Conservation (phyloP, 2,113 vertebrate species). For the Herpetotheres cachinnans region DNA sequence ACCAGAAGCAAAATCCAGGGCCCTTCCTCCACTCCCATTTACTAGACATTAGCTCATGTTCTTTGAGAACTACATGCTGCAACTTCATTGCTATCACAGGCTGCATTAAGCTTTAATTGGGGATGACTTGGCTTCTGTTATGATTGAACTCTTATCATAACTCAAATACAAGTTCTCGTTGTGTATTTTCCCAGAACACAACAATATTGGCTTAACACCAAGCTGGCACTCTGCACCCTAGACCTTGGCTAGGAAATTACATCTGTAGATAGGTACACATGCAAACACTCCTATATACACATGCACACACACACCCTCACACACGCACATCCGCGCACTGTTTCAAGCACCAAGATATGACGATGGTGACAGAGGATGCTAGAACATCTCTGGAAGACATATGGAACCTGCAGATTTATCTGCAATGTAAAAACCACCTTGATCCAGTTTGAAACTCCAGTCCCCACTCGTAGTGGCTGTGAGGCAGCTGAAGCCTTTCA, state of each 20-base stretch:
- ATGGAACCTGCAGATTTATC: not conserved
- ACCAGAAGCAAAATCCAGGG: not conserved
- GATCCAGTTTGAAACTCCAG: not conserved
- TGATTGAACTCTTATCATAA: slow-evolving; percentile 13
- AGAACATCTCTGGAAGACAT: not conserved
- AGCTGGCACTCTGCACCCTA: not conserved
- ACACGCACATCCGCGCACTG: rapidly evolving
- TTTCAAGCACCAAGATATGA: not conserved
- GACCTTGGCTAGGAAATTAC: not conserved
- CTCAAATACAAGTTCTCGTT: not conserved
- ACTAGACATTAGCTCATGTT: slow-evolving; percentile 46
- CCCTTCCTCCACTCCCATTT: not conserved
- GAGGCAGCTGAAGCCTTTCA: not conserved
- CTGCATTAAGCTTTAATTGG: not conserved
- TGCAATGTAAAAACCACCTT: not conserved
- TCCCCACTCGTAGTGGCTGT: not conserved
- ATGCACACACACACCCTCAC: not conserved
- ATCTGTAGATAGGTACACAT: not conserved
- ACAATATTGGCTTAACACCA: slow-evolving; percentile 42
- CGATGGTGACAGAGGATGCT: not conserved
- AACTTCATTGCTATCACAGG: not conserved
- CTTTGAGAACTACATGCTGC: not conserved
- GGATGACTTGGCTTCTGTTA: not conserved
- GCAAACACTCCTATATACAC: not conserved
- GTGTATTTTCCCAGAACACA: slow-evolving; percentile 40